Evolutionary conservation across 1,140 invertebrate species (phyloP).

Genomic region (Matsumurasca onukii): DNA sequence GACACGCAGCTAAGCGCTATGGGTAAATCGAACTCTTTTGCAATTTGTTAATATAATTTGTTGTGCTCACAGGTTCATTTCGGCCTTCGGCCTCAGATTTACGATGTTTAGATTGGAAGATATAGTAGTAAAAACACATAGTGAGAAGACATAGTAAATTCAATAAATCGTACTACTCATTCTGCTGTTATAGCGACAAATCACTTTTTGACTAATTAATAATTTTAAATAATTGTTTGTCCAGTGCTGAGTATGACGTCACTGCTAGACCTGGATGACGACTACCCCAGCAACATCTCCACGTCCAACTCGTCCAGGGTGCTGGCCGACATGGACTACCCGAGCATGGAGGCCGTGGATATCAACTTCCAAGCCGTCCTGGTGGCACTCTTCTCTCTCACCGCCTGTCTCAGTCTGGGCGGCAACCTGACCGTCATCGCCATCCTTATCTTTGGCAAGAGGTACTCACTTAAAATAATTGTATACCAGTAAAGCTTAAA

Average conservation of each 20-base stretch:
- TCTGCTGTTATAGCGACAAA: too few species aligned
- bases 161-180: too few species aligned
- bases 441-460: slow-evolving; percentile 46
- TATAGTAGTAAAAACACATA: too few species aligned
- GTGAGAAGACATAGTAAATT: too few species aligned
- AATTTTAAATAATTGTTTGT: too few species aligned
- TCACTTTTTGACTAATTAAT: too few species aligned
- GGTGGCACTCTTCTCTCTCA: slow-evolving; percentile 47
- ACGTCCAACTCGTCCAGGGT: not conserved
- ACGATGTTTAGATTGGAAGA: too few species aligned
- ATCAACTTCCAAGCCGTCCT: slow-evolving; percentile 45
- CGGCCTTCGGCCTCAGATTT: too few species aligned
- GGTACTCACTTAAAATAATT: slow-evolving; percentile 40
- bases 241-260: not conserved
- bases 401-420: slow-evolving; percentile 45
- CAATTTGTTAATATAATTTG: too few species aligned
- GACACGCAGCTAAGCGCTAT: too few species aligned
- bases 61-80: too few species aligned
- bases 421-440: slow-evolving; percentile 49
- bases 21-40: too few species aligned
- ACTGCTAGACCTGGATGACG: not conserved
- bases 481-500: not conserved
- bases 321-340: slow-evolving; percentile 28
- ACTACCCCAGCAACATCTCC: not conserved
- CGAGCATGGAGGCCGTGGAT: slow-evolving; percentile 43